Evolutionary conservation across 1,140 invertebrate species (phyloP).

Genomic region (Lanistes nyassanus): DNA sequence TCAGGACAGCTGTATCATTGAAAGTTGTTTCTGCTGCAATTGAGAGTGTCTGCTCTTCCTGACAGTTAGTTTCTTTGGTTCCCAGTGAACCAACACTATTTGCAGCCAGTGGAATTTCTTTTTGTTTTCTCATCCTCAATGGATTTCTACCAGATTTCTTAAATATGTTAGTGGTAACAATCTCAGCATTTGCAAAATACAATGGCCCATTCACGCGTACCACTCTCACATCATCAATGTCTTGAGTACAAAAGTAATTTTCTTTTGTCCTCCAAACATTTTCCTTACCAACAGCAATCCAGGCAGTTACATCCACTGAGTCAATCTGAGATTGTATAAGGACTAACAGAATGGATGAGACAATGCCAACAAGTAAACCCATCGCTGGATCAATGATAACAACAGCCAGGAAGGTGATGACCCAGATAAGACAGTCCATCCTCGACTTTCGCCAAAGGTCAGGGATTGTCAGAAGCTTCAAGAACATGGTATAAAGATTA

Average conservation of each 20-base stretch:
- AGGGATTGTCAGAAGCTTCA: slow-evolving; percentile 63
- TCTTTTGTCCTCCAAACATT: slow-evolving; percentile 23
- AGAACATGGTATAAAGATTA: slow-evolving; percentile 66
- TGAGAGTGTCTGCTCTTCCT: too few relatives aligned
- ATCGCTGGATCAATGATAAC: slow-evolving; percentile 31
- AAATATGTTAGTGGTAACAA: slow-evolving; percentile 36
- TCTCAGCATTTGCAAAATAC: slow-evolving; percentile 46
- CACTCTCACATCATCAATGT: slow-evolving; percentile 18
- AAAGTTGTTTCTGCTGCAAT: too few relatives aligned
- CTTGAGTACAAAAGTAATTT: slow-evolving; percentile 20
- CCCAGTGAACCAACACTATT: too few relatives aligned
- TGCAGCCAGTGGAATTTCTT: not conserved
- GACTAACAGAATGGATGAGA: slow-evolving; percentile 76
- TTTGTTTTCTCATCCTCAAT: slow-evolving; percentile 26
- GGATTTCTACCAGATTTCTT: slow-evolving; percentile 34
- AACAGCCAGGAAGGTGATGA: slow-evolving; percentile 23
- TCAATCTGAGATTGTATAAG: slow-evolving; percentile 65
- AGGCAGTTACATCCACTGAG: slow-evolving; percentile 23
- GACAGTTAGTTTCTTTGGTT: too few relatives aligned
- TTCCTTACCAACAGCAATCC: slow-evolving; percentile 15
- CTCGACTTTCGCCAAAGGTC: slow-evolving; percentile 24
- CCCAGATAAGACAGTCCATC: slow-evolving; percentile 27
- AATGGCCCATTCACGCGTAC: slow-evolving; percentile 35
- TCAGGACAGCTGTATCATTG: too few relatives aligned
- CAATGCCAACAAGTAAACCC: slow-evolving; percentile 72